phyloP scores from a whole-genome alignment of 2,888 invertebrate genomes.

The Graphium colonna region DNA sequence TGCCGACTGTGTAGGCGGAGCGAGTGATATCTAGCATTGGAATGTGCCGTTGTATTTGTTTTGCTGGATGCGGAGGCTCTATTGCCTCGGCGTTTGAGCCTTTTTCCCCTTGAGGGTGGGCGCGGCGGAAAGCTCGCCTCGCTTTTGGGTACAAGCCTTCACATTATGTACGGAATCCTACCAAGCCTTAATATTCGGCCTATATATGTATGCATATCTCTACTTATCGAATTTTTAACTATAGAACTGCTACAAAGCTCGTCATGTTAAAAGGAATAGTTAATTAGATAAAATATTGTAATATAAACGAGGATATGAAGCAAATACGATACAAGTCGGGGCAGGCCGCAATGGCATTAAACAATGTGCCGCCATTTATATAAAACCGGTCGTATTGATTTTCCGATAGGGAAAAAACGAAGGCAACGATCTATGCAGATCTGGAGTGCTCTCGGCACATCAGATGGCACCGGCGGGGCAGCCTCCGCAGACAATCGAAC shows the following conservation, averaged over 20 bases:
- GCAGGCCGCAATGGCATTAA: slow-evolving; percentile 57
- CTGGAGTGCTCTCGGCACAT: slow-evolving; percentile 80
- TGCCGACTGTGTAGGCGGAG: slow-evolving; percentile 79
- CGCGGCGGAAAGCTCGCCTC: slow-evolving; percentile 69
- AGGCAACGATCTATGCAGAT: slow-evolving; percentile 80
- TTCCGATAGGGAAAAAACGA: slow-evolving; percentile 79
- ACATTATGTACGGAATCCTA: slow-evolving; percentile 68
- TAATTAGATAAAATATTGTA: too few species aligned
- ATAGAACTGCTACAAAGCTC: neutral
- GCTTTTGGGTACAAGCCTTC: slow-evolving; percentile 66
- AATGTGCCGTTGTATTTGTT: slow-evolving; percentile 78
- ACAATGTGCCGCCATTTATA: slow-evolving; percentile 68
- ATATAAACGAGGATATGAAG: neutral
- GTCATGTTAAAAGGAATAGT: too few species aligned
- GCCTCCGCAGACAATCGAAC: slow-evolving; percentile 81
- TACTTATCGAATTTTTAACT: neutral
- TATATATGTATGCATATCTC: slow-evolving; percentile 31
- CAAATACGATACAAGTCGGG: neutral
- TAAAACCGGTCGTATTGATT: slow-evolving; percentile 75
- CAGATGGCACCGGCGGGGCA: slow-evolving; percentile 79
- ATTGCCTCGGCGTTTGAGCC: slow-evolving; percentile 72
- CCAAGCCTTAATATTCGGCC: slow-evolving; percentile 49
- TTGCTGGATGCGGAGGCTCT: slow-evolving; percentile 75
- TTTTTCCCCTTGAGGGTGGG: slow-evolving; percentile 73
- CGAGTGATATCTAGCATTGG: slow-evolving; percentile 81